These are phyloP conservation scores for Aldrovandia affinis DNA, from an alignment of 2,797 vertebrate species.

Conservation along the genomic window DNA sequence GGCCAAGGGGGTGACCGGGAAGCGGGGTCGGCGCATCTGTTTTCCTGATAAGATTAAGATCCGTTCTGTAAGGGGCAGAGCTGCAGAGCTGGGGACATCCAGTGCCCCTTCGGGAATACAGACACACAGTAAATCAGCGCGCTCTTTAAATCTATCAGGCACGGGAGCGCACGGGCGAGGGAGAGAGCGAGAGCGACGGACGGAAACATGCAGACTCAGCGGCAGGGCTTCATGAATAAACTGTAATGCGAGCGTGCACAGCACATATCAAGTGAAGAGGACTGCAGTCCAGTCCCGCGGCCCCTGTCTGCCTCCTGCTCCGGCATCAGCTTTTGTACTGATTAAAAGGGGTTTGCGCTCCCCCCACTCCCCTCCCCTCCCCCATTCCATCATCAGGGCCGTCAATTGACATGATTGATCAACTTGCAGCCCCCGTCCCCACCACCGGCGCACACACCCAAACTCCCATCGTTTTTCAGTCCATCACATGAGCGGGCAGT, in stretches of 20 bases:
- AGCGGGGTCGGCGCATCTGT: conserved; percentile 20
- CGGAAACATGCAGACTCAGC: conserved; percentile 33
- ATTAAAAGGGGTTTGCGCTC: conserved; percentile 48
- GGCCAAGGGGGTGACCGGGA: background rate
- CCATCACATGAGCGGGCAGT: conserved; percentile 55
- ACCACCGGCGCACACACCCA: conserved; percentile 55
- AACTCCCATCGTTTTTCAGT: conserved; percentile 42
- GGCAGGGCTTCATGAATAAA: conserved; percentile 29
- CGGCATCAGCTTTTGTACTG: conserved; percentile 27
- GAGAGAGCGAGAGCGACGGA: background rate
- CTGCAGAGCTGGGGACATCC: background rate
- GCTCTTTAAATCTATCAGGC: conserved; percentile 39
- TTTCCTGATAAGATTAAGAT: background rate
- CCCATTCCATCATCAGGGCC: conserved; percentile 45
- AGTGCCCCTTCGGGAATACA: conserved; percentile 4
- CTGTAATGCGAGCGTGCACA: background rate
- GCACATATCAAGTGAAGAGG: conserved; percentile 1
- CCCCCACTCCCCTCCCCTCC: conserved; percentile 35
- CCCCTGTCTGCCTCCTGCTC: background rate
- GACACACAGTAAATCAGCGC: conserved; percentile 52
- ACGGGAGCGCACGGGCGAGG: conserved; percentile 34
- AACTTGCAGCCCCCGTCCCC: conserved; percentile 34
- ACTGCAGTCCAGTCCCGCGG: background rate
- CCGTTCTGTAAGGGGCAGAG: background rate
- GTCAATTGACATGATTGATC: conserved; percentile 72